Evolutionary conservation across 1,140 invertebrate species (phyloP), one percentile per base, ranked within the genome.

Genomic region (Dendrolimus punctatus): DNA sequence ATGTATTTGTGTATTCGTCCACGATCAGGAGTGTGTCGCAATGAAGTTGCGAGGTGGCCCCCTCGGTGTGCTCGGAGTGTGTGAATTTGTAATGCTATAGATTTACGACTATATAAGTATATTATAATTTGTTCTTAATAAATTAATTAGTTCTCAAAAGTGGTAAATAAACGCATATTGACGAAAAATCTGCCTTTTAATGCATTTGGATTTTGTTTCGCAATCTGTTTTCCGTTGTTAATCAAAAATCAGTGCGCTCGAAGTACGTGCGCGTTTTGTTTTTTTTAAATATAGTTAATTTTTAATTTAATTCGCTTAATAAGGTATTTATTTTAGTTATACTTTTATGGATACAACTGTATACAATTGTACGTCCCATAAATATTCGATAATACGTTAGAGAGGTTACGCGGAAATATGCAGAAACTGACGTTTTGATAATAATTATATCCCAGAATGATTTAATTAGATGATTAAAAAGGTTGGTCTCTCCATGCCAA

Each of bases 271-370:
- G 80, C 79, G 82, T 80, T 82, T 83, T 74, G 62, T 73, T 57
- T 58, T 66, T 64, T 66, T 60, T 61, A 72, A 71, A 73, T 63
- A 68, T 67, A 71, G 68, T 66, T 74, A 81, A 76, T 71, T 64
- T 83, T 76, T 79, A 72, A 71, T 80, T 82, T 76, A 76, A 70
- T 72, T 80, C 64, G 70, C 75, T 79, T 78, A 61, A 73, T 84
- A 85, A 85, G 82, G 75, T 86, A 86, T 86, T 86, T 86, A 86
- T 86, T 86, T 86, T 86, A 86, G 83, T 82, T 81, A 71, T 80
- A 85, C 71, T 75, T 76, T 79, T 74, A 76, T 80, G 82, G 82
- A 86, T 86, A 86, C 83, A 79, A 63, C 73, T 80, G 83, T 86
- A 86, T 86, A 84, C 83, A 86, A 82, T 60, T 58, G 60, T 66